Base-by-base conservation (phyloP, 2,797 vertebrate genomes). In the Epinephelus coioides region DNA sequence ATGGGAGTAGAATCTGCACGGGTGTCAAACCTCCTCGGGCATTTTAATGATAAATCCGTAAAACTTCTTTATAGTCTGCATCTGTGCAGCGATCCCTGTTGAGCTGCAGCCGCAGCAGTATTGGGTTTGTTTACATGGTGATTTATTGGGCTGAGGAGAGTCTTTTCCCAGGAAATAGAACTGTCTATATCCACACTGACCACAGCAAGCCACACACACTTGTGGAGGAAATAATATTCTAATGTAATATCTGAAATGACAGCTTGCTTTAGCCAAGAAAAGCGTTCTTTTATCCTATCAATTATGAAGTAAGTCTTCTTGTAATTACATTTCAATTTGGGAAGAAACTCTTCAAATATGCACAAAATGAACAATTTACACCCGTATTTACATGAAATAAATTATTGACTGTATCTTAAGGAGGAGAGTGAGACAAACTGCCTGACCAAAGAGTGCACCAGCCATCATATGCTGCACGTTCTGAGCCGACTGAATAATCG, bases 41-140 rank as follows among this genome's bases (percentile, higher is more conserved):
- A 62, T 69, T 91, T 65, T 21, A 74, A 86, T 75, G 60, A 84
- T 76, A 78, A 82, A 84, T 90, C 64, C 4, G 15, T 43, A 55
- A 62, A 57, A 87, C 85, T 15, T 77, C 30, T 67, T 78, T 50
- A 78, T 43, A 78, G 71, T 47, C 49, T 13, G 18, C 47, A 59
- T 69, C 72, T 78, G 50, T 63, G 76, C 56, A 51, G 73, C 30
- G 57, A 69, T 53, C 44, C 75, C 64, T 46, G 38, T 54, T 65
- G 64, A 88, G 74, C 78, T 57, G 55, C 62, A 69, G 62, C 55
- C 50, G 4, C 63, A 57, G 56, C 65, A 69, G 51, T 38, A 17
- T 44, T 14, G 51, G 25, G 71, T 90, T 82, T 73, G 84, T 84
- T 85, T 76, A 71, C 74, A 76, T 30, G 6, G 17, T 72, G 72